Conservation (phyloP, 1,140 invertebrate genomes). For the Halyomorpha halys region DNA sequence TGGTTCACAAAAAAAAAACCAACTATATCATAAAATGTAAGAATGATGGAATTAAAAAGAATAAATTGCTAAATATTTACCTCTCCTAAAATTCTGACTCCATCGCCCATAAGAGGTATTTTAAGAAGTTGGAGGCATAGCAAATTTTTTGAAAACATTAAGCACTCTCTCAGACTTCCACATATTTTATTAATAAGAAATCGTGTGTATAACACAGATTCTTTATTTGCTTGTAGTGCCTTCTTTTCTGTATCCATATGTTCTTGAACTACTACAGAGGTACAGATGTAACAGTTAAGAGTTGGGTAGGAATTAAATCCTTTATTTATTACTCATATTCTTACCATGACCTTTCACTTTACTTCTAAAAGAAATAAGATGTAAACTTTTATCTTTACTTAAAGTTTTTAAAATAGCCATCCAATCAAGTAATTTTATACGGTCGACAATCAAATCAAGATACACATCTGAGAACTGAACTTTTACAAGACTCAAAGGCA, state of each 20-base stretch:
- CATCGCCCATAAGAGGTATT: not conserved
- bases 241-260: constrained; percentile 32
- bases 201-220: constrained; percentile 33
- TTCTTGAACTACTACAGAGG: constrained; percentile 30
- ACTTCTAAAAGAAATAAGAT: constrained; percentile 43
- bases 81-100: not conserved
- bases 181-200: constrained; percentile 33
- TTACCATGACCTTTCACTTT: constrained; percentile 34
- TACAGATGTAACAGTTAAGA: not conserved
- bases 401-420: constrained; percentile 53
- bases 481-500: constrained; percentile 23
- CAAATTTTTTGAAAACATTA: not conserved
- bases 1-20: too few relatives aligned
- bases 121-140: not conserved
- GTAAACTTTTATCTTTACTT: constrained; percentile 49
- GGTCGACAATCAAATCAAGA: constrained; percentile 37
- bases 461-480: constrained; percentile 6
- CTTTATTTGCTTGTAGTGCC: constrained; percentile 22
- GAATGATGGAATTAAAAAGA: too few relatives aligned
- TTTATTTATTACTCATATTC: not conserved
- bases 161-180: not conserved
- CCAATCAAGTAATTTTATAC: constrained; percentile 57
- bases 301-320: not conserved
- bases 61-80: not conserved
- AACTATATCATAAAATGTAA: too few relatives aligned